Evolutionary conservation across 2,113 vertebrate genomes (phyloP).

Genomic region (Rhineura floridana): DNA sequence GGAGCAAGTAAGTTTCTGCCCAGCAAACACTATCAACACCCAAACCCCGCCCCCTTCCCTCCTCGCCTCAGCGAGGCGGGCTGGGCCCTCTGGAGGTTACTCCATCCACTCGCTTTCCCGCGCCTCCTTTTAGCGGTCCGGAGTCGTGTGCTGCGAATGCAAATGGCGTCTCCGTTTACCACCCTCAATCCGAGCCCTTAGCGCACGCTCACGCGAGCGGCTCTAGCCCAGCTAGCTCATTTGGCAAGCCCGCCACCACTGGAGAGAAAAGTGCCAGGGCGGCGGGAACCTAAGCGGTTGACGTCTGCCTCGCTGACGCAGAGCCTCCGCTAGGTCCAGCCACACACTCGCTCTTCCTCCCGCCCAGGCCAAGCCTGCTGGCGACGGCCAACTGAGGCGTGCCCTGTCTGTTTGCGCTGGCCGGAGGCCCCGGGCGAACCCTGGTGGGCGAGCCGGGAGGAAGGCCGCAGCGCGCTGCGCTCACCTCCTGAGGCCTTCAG

Average conservation of each 20-base stretch:
- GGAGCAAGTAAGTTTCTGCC: slow-evolving; percentile 45
- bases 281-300: background rate
- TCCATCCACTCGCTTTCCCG: background rate
- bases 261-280: background rate
- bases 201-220: background rate
- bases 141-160: slow-evolving; percentile 45
- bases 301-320: background rate
- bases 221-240: background rate
- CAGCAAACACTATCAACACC: slow-evolving; percentile 35
- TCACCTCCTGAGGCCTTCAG: background rate
- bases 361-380: background rate
- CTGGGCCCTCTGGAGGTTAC: background rate
- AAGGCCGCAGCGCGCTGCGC: background rate
- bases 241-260: background rate
- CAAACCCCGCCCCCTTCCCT: background rate
- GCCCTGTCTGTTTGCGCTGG: background rate
- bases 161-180: slow-evolving; percentile 63
- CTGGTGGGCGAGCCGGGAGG: background rate
- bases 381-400: background rate
- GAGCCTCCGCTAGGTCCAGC: background rate
- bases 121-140: background rate
- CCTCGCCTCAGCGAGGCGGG: background rate
- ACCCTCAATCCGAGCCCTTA: background rate
- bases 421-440: background rate
- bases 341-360: background rate